Percentiles rank a stretch among this genome's conserved stretches.
Conservation (phyloP, 1,140 invertebrate genomes). For the Scylla paramamosain region DNA sequence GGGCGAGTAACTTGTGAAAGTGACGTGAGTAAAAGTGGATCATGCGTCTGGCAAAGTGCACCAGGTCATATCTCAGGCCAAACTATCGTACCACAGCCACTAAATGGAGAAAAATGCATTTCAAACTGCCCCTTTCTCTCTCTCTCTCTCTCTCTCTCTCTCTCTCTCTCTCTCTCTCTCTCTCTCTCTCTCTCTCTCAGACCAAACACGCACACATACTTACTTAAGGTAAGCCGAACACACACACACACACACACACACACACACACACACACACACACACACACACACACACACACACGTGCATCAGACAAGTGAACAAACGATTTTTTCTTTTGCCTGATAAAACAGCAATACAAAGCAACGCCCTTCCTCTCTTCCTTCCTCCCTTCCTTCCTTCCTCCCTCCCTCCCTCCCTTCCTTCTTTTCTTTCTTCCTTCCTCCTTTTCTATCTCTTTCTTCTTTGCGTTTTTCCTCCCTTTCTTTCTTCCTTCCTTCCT, state of each 20-base stretch:
- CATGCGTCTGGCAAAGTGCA: too few species aligned
- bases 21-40: too few species aligned
- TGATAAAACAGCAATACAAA: too few species aligned
- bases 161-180: conserved; percentile 1
- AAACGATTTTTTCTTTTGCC: too few species aligned
- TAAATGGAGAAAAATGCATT: not conserved
- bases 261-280: not conserved
- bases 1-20: too few species aligned
- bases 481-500: not conserved
- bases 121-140: not conserved
- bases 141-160: not conserved
- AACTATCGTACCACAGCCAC: too few species aligned
- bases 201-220: too few species aligned
- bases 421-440: not conserved
- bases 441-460: not conserved
- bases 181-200: not conserved
- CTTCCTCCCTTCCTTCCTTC: not conserved
- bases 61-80: too few species aligned
- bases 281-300: not conserved
- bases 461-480: too few species aligned
- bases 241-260: not conserved
- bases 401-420: not conserved
- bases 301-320: too few species aligned
- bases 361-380: too few species aligned
- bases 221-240: not conserved